These are phyloP conservation scores for Heteromyza rotundicornis DNA, from an alignment of 2,888 invertebrate genomes.

Conservation along the genomic window DNA sequence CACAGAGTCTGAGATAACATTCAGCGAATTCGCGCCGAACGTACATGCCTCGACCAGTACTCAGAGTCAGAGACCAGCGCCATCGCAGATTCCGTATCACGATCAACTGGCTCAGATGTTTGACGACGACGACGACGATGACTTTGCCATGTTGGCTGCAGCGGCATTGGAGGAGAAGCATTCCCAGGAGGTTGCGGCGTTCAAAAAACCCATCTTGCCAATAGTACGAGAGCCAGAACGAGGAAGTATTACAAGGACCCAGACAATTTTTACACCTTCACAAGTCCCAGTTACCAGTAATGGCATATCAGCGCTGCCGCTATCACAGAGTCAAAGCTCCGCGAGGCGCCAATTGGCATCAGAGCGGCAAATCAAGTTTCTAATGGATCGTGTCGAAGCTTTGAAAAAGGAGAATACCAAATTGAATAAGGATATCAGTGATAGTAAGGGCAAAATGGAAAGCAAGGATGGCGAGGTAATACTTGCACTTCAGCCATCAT, in stretches of 20 bases:
- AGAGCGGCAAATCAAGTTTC: conserved; percentile 53
- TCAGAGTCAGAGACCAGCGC: conserved; percentile 36
- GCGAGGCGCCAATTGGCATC: conserved; percentile 48
- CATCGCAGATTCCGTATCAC: not conserved
- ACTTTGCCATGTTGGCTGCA: conserved; percentile 30
- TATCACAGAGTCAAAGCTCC: conserved; percentile 27
- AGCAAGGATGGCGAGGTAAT: conserved; percentile 53
- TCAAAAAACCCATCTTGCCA: conserved; percentile 25
- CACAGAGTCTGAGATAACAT: conserved; percentile 44
- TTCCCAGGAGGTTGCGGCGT: conserved; percentile 20
- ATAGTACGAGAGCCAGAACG: no score
- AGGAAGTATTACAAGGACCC: not conserved
- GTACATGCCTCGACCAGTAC: conserved; percentile 48
- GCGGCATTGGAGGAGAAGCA: conserved; percentile 15
- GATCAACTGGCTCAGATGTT: conserved; percentile 44
- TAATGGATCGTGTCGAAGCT: conserved; percentile 53
- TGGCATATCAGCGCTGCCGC: not conserved
- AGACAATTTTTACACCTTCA: not conserved
- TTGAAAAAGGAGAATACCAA: conserved; percentile 53
- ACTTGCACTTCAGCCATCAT: not conserved
- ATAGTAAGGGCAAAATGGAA: conserved; percentile 44
- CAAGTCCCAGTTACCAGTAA: no score
- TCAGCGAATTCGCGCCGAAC: conserved; percentile 47
- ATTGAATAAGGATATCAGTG: conserved; percentile 45
- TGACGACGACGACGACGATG: conserved; percentile 43